Base-by-base conservation (phyloP, 2,888 invertebrate genomes). In the Caenorhabditis uteleia region DNA sequence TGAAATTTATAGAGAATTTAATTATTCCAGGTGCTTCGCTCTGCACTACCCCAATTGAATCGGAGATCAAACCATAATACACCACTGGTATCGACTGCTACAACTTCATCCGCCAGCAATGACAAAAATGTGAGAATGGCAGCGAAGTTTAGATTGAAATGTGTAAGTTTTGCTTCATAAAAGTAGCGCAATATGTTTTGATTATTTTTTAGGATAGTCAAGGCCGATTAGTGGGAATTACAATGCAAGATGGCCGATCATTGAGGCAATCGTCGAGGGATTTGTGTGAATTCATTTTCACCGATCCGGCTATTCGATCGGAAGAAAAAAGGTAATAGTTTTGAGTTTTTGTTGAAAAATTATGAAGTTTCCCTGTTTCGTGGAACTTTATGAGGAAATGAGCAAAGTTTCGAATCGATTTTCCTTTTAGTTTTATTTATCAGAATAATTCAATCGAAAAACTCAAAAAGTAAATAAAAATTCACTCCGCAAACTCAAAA, bases 271-370 rank as follows among this genome's bases (percentile, higher is more conserved):
- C 65, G 14, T 55, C 58, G 2, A 33, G 46, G 16, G 42, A 16
- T 27, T 12, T 29, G 5, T 39, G 38, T 23, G 34, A 59, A 23
- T 65, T 59, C 26, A 51, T 65, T 14, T 65, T 65, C 42, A 48
- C 33, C 2, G 65, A 65, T 48, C 57, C 62, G 3, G 16, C 50
- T 6, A 54, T 49, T 43, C 26, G 39, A 12, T 6, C 57, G 3
- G 38, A 39, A 2, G 58, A 50, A 14, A 25, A 43, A 18, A 26
- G 64, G 25, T 62, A 48, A 18, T 42, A 38, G 39, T 8, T 39
- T 7, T n/a, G 10, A 10, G 7, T 39, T n/a, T 39, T 12, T 18
- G n/a, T 7, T 39, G 7, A 14, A 29, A 7, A 29, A n/a, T n/a
- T n/a, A n/a, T n/a, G n/a, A n/a, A n/a, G n/a, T n/a, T n/a, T n/a